Base-by-base conservation (phyloP, 2,113 vertebrate species). In the Stegostoma tigrinum region DNA sequence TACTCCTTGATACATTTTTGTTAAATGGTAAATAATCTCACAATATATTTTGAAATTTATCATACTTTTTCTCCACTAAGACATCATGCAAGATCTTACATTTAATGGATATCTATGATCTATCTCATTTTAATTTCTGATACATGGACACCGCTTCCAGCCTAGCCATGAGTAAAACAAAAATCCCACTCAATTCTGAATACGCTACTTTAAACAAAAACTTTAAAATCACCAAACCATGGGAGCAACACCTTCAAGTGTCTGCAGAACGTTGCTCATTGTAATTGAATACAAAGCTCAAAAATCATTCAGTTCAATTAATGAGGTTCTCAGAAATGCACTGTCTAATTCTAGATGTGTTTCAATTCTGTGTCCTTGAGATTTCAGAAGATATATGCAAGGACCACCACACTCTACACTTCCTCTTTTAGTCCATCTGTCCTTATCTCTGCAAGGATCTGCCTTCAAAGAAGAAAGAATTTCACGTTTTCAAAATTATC, bases 361-460 rank as follows among this genome's bases (percentile, higher is more conserved):
- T 95, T 70, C 94, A 95, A 34, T 72, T 72, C 94, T 75, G 42
- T 95, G 42, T 52, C 68, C 94, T 95, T 95, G 68, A 95, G 42
- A 45, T 48, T 95, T 72, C 94, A 94, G 19, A 95, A 95, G 45
- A 95, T 45, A 72, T 42, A 72, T 75, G 10, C 17, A 72, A 48
- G 19, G 14, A 95, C 94, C 24, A 45, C 68, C 45, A 52, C 94
- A 95, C 72, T 45, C 3, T 95, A 66, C 45, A 24, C 12, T 70
- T 38, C 24, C n/a, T 67, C 93, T 94, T 24, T 94, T 68, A 42
- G 66, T 95, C 66, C 93, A 95, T 72, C 94, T 5, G 30, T 48
- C 10, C 38, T 48, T 45, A 75, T 48, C 10, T 52, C 12, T 64
- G 94, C 12, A 68, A 70, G 64, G 61, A 66, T 66, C 64, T 94